Percentiles rank a stretch among this genome's conserved stretches.
Conservation (phyloP, 1,140 invertebrate species). For the Agraylea sexmaculata region DNA sequence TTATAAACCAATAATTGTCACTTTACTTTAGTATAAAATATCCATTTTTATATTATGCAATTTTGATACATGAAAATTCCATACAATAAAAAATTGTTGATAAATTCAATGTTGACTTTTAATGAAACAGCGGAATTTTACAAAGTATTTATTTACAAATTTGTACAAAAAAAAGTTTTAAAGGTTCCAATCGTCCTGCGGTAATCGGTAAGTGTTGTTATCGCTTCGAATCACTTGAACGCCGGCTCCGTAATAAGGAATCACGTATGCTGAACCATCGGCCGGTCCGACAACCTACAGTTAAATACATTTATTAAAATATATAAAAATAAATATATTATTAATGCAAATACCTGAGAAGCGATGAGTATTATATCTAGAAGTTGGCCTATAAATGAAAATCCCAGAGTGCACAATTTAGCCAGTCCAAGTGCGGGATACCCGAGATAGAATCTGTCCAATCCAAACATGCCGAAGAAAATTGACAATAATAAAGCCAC, state of each 20-base stretch:
- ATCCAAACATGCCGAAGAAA: conserved; percentile 94
- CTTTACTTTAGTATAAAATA: no score
- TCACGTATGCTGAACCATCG: conserved; percentile 92
- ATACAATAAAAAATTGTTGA: no score
- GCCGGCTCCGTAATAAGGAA: conserved; percentile 85
- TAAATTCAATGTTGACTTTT: no score
- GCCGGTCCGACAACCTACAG: conserved; percentile 78
- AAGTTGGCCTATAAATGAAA: conserved; percentile 92
- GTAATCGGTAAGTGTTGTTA: conserved; percentile 74
- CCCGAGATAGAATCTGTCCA: conserved; percentile 92
- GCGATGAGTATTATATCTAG: conserved; percentile 93
- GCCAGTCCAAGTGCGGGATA: conserved; percentile 90
- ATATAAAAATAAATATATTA: not conserved
- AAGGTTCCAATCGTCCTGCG: conserved; percentile 73
- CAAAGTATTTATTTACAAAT: no score
- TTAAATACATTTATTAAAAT: conserved; percentile 6
- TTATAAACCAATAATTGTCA: no score
- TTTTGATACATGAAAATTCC: no score
- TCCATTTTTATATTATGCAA: no score
- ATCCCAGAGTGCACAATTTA: conserved; percentile 91
- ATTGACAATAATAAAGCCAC: conserved; percentile 86
- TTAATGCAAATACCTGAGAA: conserved; percentile 42
- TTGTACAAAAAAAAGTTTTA: no score
- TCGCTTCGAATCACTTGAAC: conserved; percentile 70
- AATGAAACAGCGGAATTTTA: no score